These are phyloP conservation scores for Aphodius sticticus DNA, from an alignment of 2,888 invertebrate genomes.

Conservation along the genomic window DNA sequence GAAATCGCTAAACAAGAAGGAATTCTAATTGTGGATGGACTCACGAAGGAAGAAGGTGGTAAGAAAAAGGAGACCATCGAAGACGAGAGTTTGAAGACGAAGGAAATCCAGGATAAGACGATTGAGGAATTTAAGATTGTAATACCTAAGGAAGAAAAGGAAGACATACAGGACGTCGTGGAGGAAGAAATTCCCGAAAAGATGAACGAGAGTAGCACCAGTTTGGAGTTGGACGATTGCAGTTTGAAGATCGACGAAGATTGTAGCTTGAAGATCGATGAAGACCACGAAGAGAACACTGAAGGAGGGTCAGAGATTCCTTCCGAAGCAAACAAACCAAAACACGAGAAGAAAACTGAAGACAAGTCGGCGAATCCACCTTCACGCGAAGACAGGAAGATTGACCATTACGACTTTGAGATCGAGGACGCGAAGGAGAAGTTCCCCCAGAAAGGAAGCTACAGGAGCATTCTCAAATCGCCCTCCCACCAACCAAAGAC, in stretches of 20 bases:
- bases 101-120: conserved; percentile 42
- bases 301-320: conserved; percentile 16
- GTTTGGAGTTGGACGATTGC: background rate
- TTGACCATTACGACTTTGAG: conserved; percentile 26
- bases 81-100: conserved; percentile 48
- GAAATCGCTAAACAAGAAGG: background rate
- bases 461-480: background rate
- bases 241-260: background rate
- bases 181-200: background rate
- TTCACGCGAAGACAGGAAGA: background rate
- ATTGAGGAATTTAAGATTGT: conserved; percentile 36
- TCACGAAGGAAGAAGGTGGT: background rate
- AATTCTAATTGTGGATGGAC: background rate
- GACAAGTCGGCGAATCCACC: background rate
- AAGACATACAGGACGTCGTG: conserved; percentile 31
- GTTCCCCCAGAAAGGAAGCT: background rate
- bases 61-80: conserved; percentile 17
- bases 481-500: background rate
- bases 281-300: background rate
- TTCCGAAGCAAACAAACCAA: background rate
- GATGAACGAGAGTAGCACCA: background rate
- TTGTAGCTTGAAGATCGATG: background rate
- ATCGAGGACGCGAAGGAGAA: background rate
- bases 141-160: conserved; percentile 46
- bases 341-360: background rate